Conservation (phyloP, 2,888 invertebrate genomes). For the Lasioglossum marginatum region DNA sequence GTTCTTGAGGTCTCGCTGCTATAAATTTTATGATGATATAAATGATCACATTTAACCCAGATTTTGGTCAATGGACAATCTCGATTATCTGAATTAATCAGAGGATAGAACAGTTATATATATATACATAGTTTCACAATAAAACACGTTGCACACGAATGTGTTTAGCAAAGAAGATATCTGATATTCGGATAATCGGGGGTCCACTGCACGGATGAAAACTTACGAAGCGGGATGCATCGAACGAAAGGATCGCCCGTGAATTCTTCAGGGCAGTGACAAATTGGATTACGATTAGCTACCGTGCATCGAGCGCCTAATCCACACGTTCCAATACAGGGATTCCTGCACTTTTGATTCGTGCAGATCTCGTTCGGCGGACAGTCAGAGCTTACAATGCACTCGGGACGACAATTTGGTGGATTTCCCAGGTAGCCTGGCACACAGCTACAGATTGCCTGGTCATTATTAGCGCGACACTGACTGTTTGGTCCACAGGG, state of each 20-base stretch:
- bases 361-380: conserved; percentile 90
- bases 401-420: conserved; percentile 92
- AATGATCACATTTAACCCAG: not conserved
- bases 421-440: conserved; percentile 92
- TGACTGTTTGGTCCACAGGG: conserved; percentile 93
- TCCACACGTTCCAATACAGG: conserved; percentile 93
- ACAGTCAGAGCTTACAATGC: conserved; percentile 91
- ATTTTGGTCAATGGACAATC: too few species aligned
- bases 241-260: conserved; percentile 92
- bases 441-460: conserved; percentile 87
- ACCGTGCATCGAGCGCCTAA: conserved; percentile 91
- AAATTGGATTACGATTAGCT: conserved; percentile 92
- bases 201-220: not conserved
- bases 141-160: too few species aligned
- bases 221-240: conserved; percentile 85
- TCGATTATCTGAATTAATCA: too few species aligned
- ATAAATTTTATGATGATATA: not conserved
- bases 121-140: too few species aligned
- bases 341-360: conserved; percentile 93
- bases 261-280: conserved; percentile 88
- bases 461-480: conserved; percentile 85
- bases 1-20: conserved; percentile 87
- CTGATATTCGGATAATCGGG: too few species aligned
- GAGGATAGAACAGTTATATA: too few species aligned
- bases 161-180: too few species aligned